A percentile compares a stretch with the other conserved stretches of the same genome.
Conservation (phyloP, 2,797 vertebrate species). For the Sebastes taczanowskii region DNA sequence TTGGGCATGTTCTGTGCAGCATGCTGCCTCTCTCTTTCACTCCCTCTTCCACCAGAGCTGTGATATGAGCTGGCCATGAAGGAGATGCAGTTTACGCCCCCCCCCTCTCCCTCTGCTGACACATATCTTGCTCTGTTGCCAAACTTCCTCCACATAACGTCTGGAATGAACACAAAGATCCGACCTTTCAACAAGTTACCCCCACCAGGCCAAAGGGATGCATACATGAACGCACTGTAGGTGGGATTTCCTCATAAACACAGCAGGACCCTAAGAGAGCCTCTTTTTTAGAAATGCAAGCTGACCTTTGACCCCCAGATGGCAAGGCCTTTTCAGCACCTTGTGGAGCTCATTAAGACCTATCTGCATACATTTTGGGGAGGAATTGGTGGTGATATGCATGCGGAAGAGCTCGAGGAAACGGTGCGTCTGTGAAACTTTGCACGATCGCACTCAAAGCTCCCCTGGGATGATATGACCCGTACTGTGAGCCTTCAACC, state of each 20-base stretch:
- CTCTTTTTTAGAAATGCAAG: slow-evolving; percentile 22
- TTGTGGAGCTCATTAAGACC: slow-evolving; percentile 53
- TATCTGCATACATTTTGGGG: slow-evolving; percentile 38
- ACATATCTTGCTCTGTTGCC: slow-evolving; percentile 32
- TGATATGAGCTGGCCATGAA: slow-evolving; percentile 2
- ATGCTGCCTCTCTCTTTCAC: background rate
- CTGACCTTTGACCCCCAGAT: slow-evolving; percentile 56
- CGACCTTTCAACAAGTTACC: slow-evolving; percentile 50
- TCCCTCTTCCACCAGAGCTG: slow-evolving; percentile 3
- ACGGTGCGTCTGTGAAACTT: slow-evolving; percentile 48
- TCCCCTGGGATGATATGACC: slow-evolving; percentile 49
- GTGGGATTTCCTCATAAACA: slow-evolving; percentile 58
- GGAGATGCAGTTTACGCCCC: slow-evolving; percentile 14
- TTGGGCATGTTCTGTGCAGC: slow-evolving; percentile 1
- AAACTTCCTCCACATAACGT: slow-evolving; percentile 37
- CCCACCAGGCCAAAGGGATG: slow-evolving; percentile 32
- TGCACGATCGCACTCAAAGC: slow-evolving; percentile 34
- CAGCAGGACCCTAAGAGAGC: slow-evolving; percentile 9
- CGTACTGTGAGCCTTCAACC: slow-evolving; percentile 46
- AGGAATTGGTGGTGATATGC: slow-evolving; percentile 10
- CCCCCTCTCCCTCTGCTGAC: slow-evolving; percentile 8
- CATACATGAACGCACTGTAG: slow-evolving; percentile 39
- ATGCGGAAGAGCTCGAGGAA: slow-evolving; percentile 47
- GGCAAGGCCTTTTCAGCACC: slow-evolving; percentile 64
- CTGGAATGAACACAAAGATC: slow-evolving; percentile 57